These are phyloP conservation scores for Luehdorfia chinensis DNA, from an alignment of 1,140 invertebrate species.

Conservation along the genomic window DNA sequence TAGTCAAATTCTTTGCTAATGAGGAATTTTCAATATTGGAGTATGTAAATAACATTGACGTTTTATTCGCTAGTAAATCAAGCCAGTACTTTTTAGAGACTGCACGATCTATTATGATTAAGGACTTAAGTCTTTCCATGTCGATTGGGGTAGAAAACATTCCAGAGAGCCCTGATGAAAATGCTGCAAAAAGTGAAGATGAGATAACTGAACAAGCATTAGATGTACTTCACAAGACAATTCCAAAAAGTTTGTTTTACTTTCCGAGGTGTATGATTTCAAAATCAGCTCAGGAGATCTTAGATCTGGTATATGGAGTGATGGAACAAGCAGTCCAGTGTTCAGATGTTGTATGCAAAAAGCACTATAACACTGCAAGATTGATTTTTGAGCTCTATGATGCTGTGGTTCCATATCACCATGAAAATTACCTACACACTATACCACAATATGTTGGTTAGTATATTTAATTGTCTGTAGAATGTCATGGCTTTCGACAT, in stretches of 20 bases:
- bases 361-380: conserved; percentile 83
- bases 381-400: conserved; percentile 89
- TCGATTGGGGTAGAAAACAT: conserved; percentile 76
- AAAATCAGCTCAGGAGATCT: conserved; percentile 79
- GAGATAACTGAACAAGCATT: conserved; percentile 39
- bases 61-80: conserved; percentile 87
- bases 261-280: conserved; percentile 75
- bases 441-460: conserved; percentile 91
- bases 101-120: conserved; percentile 86
- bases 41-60: conserved; percentile 87
- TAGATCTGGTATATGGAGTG: conserved; percentile 84
- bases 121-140: conserved; percentile 88
- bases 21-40: conserved; percentile 77
- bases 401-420: conserved; percentile 85
- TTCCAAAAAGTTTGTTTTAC: conserved; percentile 66
- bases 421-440: conserved; percentile 86
- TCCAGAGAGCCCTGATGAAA: conserved; percentile 34
- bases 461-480: conserved; percentile 26
- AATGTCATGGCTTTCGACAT: too few relatives aligned
- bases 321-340: conserved; percentile 83
- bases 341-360: conserved; percentile 78
- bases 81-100: conserved; percentile 84
- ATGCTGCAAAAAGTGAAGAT: conserved; percentile 25
- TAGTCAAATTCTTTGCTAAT: conserved; percentile 78
- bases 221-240: conserved; percentile 51